A percentile compares a stretch with the other conserved stretches of the same genome.
These are phyloP conservation scores for Rhysida immarginata DNA, from an alignment of 1,140 invertebrate genomes.

Conservation along the genomic window DNA sequence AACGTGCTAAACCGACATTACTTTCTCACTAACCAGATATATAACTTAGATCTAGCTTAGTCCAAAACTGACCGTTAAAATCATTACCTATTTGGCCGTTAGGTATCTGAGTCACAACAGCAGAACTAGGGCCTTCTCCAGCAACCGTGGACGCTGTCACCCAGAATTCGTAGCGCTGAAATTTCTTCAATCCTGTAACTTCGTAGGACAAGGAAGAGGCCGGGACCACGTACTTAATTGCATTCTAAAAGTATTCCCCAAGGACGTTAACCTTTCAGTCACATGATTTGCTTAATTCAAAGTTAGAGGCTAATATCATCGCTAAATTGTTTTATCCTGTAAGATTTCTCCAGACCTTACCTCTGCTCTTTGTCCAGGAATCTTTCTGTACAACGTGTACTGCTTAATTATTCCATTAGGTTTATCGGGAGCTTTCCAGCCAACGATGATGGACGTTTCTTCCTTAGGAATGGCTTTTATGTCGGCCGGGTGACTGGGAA, in stretches of 20 bases:
- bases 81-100: conserved; percentile 24
- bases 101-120: conserved; percentile 63
- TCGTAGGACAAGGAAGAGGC: conserved; percentile 40
- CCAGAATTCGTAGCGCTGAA: conserved; percentile 79
- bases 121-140: conserved; percentile 76
- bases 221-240: conserved; percentile 14
- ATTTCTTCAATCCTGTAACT: conserved; percentile 62
- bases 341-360: too few relatives aligned
- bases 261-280: too few relatives aligned
- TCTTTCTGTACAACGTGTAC: conserved; percentile 49
- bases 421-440: conserved; percentile 57
- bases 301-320: too few relatives aligned
- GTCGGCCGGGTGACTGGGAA: conserved; percentile 58
- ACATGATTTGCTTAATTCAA: too few relatives aligned
- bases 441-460: conserved; percentile 53
- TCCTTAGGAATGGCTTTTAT: conserved; percentile 65
- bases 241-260: conserved; percentile 17
- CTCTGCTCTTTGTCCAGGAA: neutral
- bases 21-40: neutral
- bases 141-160: conserved; percentile 84
- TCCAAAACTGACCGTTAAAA: neutral
- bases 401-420: conserved; percentile 64
- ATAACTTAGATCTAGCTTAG: neutral
- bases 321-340: too few relatives aligned
- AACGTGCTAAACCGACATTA: too few relatives aligned